Conservation (phyloP, 2,888 invertebrate species). For the Dryobota labecula region DNA sequence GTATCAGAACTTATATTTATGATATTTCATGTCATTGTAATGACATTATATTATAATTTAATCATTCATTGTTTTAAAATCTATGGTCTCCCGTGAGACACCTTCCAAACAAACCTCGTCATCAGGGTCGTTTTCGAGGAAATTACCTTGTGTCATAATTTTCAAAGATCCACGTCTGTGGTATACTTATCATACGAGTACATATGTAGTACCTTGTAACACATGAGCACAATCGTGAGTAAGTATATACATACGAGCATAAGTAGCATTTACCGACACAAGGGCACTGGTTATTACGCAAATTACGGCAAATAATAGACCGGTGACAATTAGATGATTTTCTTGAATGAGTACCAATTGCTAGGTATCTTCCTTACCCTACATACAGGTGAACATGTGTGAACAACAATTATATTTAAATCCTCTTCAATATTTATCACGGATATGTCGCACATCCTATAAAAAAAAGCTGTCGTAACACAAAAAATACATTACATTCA, state of each 20-base stretch:
- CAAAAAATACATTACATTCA: too few relatives aligned
- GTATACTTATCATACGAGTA: constrained; percentile 14
- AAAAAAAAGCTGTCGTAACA: too few relatives aligned
- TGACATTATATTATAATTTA: neutral
- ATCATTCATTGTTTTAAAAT: neutral
- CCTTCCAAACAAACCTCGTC: neutral
- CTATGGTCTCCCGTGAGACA: neutral
- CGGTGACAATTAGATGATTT: constrained; percentile 82
- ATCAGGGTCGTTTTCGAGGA: constrained; percentile 3
- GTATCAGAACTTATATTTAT: neutral
- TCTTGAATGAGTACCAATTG: constrained; percentile 79
- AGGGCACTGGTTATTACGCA: constrained; percentile 82
- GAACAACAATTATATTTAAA: constrained; percentile 25
- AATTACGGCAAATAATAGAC: constrained; percentile 81
- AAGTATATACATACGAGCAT: constrained; percentile 51
- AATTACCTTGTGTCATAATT: neutral
- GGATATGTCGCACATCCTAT: too few relatives aligned
- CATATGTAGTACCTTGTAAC: constrained; percentile 30
- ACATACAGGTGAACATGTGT: constrained; percentile 52
- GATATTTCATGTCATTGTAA: neutral
- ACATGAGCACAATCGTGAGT: constrained; percentile 42
- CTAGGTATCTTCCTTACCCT: constrained; percentile 71
- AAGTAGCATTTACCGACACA: constrained; percentile 72
- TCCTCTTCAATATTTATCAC: constrained; percentile 2
- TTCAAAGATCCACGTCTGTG: neutral